Conservation (phyloP, 1,140 invertebrate species). For the Cyrtorhinus lividipennis region DNA sequence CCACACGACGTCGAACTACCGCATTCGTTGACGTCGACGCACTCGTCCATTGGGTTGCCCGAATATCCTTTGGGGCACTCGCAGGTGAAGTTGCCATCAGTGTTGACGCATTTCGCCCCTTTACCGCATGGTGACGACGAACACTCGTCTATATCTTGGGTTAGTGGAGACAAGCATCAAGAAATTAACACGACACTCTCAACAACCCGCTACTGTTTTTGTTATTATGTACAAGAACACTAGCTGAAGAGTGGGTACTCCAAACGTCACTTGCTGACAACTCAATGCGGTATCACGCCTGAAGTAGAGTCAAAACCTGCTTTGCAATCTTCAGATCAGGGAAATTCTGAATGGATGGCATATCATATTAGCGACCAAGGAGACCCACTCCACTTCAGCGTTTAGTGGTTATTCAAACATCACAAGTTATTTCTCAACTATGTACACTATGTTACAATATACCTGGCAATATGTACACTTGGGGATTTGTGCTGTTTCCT, state of each 20-base stretch:
- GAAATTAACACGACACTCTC: constrained; percentile 26
- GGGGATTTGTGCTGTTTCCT: constrained; percentile 12
- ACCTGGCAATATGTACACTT: not conserved
- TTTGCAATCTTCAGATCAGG: too few relatives aligned
- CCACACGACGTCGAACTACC: constrained; percentile 44
- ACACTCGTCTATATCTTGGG: constrained; percentile 39
- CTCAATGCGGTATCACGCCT: too few relatives aligned
- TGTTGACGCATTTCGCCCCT: constrained; percentile 58
- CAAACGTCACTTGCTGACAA: too few relatives aligned
- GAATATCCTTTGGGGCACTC: constrained; percentile 56
- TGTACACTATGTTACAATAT: constrained; percentile 15
- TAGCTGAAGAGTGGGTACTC: too few relatives aligned
- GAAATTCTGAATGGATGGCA: too few relatives aligned
- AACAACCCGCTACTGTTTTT: not conserved
- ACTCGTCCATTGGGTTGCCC: constrained; percentile 35
- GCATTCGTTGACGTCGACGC: constrained; percentile 52
- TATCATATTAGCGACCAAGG: too few relatives aligned
- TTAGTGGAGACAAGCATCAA: constrained; percentile 21
- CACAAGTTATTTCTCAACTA: not conserved
- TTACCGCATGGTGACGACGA: constrained; percentile 43
- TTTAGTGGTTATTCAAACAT: not conserved
- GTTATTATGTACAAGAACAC: not conserved
- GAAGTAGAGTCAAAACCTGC: too few relatives aligned
- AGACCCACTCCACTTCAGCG: too few relatives aligned
- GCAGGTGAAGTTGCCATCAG: constrained; percentile 56